Conservation (phyloP, 2,888 invertebrate genomes). For the Ctena decussata region DNA sequence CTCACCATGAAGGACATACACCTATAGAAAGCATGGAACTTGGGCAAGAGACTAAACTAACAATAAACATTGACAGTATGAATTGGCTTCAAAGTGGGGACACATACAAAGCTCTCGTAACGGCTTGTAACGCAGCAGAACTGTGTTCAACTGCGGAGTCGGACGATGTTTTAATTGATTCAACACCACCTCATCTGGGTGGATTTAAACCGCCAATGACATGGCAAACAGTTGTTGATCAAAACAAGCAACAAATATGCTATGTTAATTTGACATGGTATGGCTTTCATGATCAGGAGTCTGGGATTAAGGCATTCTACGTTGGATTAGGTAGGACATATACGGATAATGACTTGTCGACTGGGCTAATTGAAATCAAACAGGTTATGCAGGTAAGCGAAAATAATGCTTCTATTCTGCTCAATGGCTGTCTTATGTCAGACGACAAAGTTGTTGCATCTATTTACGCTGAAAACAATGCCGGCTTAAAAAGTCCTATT, state of each 20-base stretch:
- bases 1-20: conserved; percentile 60
- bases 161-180: conserved; percentile 64
- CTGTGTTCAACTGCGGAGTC: conserved; percentile 60
- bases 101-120: conserved; percentile 52
- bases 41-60: conserved; percentile 39
- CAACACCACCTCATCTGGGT: conserved; percentile 71
- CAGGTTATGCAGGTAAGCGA: background rate
- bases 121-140: conserved; percentile 67
- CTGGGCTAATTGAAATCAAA: conserved; percentile 15
- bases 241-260: conserved; percentile 1
- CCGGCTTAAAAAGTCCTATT: conserved; percentile 48
- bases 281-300: conserved; percentile 68
- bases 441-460: conserved; percentile 56
- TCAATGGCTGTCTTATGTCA: background rate
- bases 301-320: conserved; percentile 53
- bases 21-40: conserved; percentile 49
- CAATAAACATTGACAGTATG: conserved; percentile 37
- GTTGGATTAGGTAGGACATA: conserved; percentile 51
- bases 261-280: conserved; percentile 64
- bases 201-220: conserved; percentile 62
- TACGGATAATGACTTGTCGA: conserved; percentile 56
- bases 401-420: background rate
- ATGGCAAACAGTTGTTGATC: conserved; percentile 38
- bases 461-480: conserved; percentile 64
- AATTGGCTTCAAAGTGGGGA: conserved; percentile 61